These are phyloP conservation scores for Camponotus fellah DNA, from an alignment of 2,888 invertebrate species.

Conservation along the genomic window DNA sequence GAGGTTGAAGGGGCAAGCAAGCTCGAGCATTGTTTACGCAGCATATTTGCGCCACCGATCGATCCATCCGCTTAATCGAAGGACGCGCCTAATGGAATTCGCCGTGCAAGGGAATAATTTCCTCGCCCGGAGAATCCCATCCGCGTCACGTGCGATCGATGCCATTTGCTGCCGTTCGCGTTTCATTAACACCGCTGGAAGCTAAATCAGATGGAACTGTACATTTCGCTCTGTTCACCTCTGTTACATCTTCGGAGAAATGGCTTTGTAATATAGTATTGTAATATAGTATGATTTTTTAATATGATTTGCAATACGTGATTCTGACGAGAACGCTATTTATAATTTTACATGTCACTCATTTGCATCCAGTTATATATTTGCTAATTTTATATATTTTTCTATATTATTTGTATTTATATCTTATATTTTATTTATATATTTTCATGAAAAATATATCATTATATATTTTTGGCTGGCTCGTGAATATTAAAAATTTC, in stretches of 20 bases:
- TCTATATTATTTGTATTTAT: no score
- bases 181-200: conserved; percentile 71
- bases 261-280: not conserved
- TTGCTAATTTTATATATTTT: not conserved
- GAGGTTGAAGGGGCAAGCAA: conserved; percentile 64
- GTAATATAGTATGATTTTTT: not conserved
- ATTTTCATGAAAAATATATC: not conserved
- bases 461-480: no score
- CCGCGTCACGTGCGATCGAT: conserved; percentile 70
- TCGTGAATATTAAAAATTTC: not conserved
- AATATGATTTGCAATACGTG: no score
- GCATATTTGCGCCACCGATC: conserved; percentile 76
- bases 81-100: conserved; percentile 75
- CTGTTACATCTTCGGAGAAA: conserved; percentile 18
- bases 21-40: conserved; percentile 74
- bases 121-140: conserved; percentile 68
- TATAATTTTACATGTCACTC: not conserved
- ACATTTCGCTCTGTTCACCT: not conserved
- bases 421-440: not conserved
- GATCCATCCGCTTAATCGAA: conserved; percentile 73
- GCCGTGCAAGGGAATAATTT: conserved; percentile 77
- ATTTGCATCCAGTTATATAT: not conserved
- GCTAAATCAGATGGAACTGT: conserved; percentile 41
- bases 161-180: conserved; percentile 75
- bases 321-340: not conserved